Evolutionary conservation across 1,140 invertebrate species (phyloP).

Genomic region (Drosophila dunni): DNA sequence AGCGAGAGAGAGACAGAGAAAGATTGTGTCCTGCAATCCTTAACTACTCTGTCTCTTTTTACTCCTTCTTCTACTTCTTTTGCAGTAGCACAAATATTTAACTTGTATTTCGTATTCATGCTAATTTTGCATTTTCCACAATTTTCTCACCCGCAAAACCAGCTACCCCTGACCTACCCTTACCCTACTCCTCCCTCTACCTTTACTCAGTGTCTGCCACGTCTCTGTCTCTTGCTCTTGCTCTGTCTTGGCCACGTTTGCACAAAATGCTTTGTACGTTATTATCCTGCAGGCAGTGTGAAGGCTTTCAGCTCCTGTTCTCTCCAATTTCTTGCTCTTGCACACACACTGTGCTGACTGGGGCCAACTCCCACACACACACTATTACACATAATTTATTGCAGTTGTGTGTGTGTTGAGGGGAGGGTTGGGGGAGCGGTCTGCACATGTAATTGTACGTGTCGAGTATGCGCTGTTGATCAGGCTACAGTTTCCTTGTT

Average conservation of each 20-base stretch:
- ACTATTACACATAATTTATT: slow-evolving; percentile 33
- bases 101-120: slow-evolving; percentile 83
- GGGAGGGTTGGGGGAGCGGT: background rate
- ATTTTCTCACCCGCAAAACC: slow-evolving; percentile 61
- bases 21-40: slow-evolving; percentile 40
- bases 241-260: slow-evolving; percentile 26
- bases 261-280: slow-evolving; percentile 38
- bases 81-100: slow-evolving; percentile 76
- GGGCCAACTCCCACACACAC: background rate
- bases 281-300: slow-evolving; percentile 46
- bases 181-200: background rate
- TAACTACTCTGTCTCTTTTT: slow-evolving; percentile 23
- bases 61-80: background rate
- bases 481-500: slow-evolving; percentile 71
- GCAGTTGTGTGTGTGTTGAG: slow-evolving; percentile 22
- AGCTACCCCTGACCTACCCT: too few species aligned
- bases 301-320: slow-evolving; percentile 18
- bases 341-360: slow-evolving; percentile 11
- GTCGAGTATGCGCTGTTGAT: slow-evolving; percentile 73
- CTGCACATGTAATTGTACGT: slow-evolving; percentile 70
- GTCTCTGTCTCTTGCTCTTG: too few species aligned
- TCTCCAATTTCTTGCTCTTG: slow-evolving; percentile 46
- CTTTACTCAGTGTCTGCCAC: background rate
- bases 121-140: slow-evolving; percentile 83
- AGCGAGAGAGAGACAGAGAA: too few species aligned